Evolutionary conservation across 2,797 vertebrate species (phyloP).

Genomic region (Gadopsis marmoratus): DNA sequence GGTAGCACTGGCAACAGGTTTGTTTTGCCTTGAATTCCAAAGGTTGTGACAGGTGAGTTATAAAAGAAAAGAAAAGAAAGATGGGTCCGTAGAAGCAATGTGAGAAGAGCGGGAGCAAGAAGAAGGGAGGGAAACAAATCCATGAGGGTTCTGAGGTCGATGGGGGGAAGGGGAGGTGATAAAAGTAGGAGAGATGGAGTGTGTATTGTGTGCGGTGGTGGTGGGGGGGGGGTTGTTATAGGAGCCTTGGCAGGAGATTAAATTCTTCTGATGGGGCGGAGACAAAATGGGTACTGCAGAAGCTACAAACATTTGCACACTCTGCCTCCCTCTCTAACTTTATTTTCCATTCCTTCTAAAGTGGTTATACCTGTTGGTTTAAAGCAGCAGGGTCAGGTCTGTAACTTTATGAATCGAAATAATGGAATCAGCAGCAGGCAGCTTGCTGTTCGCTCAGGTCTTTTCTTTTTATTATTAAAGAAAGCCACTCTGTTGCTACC

Average conservation of each 20-base stretch:
- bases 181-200: conserved; percentile 14
- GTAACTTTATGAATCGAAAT: not conserved
- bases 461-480: not conserved
- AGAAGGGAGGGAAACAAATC: conserved; percentile 14
- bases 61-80: conserved; percentile 4
- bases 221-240: conserved; percentile 38
- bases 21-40: not conserved
- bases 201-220: conserved; percentile 15
- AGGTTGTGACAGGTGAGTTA: conserved; percentile 8
- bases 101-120: not conserved
- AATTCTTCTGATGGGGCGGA: conserved; percentile 47
- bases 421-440: conserved; percentile 6
- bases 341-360: conserved; percentile 45
- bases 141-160: conserved; percentile 39
- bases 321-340: conserved; percentile 13
- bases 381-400: conserved; percentile 3
- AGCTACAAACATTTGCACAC: conserved; percentile 47
- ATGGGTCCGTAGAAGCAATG: not conserved
- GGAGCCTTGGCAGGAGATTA: conserved; percentile 63
- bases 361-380: conserved; percentile 27
- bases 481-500: not conserved
- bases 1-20: not conserved
- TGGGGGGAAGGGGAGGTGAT: conserved; percentile 33
- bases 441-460: not conserved
- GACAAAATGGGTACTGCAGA: conserved; percentile 24